phyloP scores from a whole-genome alignment of 2,797 vertebrate species.

The Sebastes paucispinis region DNA sequence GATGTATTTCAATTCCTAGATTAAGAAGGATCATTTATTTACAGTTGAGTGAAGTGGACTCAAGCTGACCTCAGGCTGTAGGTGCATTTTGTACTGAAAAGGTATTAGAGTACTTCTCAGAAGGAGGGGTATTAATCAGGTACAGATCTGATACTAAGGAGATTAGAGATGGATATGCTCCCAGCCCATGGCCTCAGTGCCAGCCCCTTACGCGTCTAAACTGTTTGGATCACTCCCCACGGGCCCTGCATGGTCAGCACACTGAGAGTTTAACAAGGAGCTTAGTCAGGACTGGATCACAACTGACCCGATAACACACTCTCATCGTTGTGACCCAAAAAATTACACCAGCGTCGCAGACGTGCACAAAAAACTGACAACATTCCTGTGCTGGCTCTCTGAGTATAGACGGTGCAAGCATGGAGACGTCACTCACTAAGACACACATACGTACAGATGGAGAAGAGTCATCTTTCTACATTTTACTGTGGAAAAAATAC shows the following conservation, averaged over 20 bases:
- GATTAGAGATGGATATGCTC: conserved; percentile 80
- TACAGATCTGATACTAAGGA: conserved; percentile 83
- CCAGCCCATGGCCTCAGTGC: conserved; percentile 66
- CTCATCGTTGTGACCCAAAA: conserved; percentile 71
- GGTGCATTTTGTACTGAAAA: conserved; percentile 65
- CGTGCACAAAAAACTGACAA: neutral
- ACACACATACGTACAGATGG: neutral
- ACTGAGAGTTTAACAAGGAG: conserved; percentile 81
- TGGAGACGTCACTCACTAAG: neutral
- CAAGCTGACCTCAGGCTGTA: conserved; percentile 48
- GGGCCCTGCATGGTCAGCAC: conserved; percentile 80
- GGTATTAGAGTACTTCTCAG: conserved; percentile 73
- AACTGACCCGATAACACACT: conserved; percentile 81
- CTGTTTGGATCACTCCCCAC: conserved; percentile 65
- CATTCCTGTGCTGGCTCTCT: conserved; percentile 1
- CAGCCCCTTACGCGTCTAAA: conserved; percentile 65
- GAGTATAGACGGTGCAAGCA: neutral
- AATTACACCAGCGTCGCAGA: conserved; percentile 38
- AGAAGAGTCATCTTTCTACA: neutral
- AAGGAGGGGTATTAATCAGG: conserved; percentile 77
- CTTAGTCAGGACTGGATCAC: conserved; percentile 80
- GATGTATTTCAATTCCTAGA: conserved; percentile 24
- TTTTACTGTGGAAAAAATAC: neutral
- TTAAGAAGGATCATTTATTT: conserved; percentile 28
- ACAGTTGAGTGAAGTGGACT: conserved; percentile 24